A percentile compares a stretch with the other conserved stretches of the same genome.
These are phyloP conservation scores for Galleria mellonella DNA, from an alignment of 1,140 invertebrate genomes.

Conservation along the genomic window DNA sequence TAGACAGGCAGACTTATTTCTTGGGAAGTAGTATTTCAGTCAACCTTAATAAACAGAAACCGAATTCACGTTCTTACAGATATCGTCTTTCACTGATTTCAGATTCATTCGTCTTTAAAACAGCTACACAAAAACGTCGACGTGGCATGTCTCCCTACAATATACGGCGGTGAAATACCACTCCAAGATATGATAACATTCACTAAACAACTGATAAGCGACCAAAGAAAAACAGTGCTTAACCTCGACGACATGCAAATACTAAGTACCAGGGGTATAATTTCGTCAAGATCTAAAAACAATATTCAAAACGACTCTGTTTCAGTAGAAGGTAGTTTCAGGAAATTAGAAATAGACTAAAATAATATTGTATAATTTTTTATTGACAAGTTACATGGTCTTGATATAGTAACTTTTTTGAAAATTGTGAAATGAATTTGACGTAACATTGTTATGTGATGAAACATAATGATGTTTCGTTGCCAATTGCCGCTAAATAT, in stretches of 20 bases:
- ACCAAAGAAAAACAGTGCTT: conserved; percentile 78
- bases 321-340: conserved; percentile 79
- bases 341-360: conserved; percentile 83
- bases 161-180: conserved; percentile 85
- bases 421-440: no score
- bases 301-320: conserved; percentile 41
- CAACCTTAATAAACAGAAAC: no score
- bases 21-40: no score
- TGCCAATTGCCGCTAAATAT: no score
- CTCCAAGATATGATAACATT: conserved; percentile 84
- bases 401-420: no score
- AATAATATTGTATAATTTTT: no score
- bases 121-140: conserved; percentile 79
- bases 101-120: conserved; percentile 79
- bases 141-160: conserved; percentile 81
- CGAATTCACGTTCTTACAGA: no score
- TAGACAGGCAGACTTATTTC: no score
- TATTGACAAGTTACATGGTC: no score
- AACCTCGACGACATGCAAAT: conserved; percentile 83
- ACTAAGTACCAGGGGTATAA: conserved; percentile 72
- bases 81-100: conserved; percentile 12
- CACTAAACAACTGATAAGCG: conserved; percentile 78
- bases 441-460: no score
- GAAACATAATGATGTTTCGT: no score
- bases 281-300: conserved; percentile 66